These are phyloP conservation scores for Platysternon megacephalum DNA, from an alignment of 2,113 vertebrate species.

Conservation along the genomic window DNA sequence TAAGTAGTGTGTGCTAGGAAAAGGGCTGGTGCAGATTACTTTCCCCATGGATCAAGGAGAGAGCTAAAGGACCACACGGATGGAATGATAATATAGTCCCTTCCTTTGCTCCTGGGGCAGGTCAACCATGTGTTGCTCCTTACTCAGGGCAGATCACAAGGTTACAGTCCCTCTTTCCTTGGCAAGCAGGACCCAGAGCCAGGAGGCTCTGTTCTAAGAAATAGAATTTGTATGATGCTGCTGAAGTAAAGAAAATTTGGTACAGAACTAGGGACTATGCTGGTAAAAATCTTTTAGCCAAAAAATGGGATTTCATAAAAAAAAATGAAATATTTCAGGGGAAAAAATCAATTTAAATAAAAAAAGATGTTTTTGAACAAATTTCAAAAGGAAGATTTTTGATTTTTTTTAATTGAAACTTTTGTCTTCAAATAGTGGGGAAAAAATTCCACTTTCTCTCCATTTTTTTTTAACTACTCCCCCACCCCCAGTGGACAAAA, in stretches of 20 bases:
- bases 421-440: neutral
- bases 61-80: neutral
- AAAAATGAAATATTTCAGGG: neutral
- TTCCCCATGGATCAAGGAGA: neutral
- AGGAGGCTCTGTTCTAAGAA: neutral
- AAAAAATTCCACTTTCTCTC: neutral
- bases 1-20: neutral
- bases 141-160: neutral
- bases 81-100: neutral
- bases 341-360: fast-evolving
- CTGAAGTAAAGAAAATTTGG: neutral
- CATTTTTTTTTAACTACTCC: neutral
- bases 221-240: neutral
- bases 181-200: neutral
- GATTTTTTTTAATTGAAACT: neutral
- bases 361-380: neutral
- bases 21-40: neutral
- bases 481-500: neutral
- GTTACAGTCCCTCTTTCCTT: neutral
- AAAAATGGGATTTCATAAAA: neutral
- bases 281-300: neutral
- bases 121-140: fast-evolving
- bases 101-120: neutral
- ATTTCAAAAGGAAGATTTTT: neutral
- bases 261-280: neutral